A percentile compares a stretch with the other conserved stretches of the same genome.
phyloP scores from a whole-genome alignment of 2,888 invertebrate species.

The Trachelus iudaicus region DNA sequence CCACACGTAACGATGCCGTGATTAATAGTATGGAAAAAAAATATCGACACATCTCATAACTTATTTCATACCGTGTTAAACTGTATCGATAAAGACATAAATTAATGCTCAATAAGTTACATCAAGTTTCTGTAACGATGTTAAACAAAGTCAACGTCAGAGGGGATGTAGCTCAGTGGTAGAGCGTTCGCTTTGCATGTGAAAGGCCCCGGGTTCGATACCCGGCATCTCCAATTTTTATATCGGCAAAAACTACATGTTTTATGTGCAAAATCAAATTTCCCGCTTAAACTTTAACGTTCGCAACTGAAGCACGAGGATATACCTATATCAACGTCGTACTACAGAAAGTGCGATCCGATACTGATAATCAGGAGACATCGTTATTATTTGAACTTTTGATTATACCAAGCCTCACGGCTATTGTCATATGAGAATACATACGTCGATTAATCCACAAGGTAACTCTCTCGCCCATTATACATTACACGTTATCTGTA shows the following conservation, averaged over 20 bases:
- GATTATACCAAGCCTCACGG: not conserved
- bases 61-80: not conserved
- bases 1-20: not conserved
- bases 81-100: not conserved
- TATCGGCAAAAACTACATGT: not conserved
- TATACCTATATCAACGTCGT: not conserved
- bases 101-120: not conserved
- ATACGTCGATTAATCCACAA: not conserved
- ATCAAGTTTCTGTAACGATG: not conserved
- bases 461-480: not conserved
- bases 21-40: not conserved
- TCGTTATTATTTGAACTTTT: not conserved
- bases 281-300: not conserved
- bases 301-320: not conserved
- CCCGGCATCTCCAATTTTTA: constrained; percentile 86
- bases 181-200: constrained; percentile 99
- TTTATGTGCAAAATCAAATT: not conserved
- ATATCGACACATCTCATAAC: not conserved
- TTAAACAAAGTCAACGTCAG: not conserved
- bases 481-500: not conserved
- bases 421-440: not conserved
- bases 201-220: constrained; percentile 99
- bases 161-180: constrained; percentile 97
- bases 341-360: not conserved
- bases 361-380: not conserved